Evolutionary conservation across 2,113 vertebrate genomes (phyloP), one percentile per base, ranked within the genome.

Genomic region (Triplophysa rosa): DNA sequence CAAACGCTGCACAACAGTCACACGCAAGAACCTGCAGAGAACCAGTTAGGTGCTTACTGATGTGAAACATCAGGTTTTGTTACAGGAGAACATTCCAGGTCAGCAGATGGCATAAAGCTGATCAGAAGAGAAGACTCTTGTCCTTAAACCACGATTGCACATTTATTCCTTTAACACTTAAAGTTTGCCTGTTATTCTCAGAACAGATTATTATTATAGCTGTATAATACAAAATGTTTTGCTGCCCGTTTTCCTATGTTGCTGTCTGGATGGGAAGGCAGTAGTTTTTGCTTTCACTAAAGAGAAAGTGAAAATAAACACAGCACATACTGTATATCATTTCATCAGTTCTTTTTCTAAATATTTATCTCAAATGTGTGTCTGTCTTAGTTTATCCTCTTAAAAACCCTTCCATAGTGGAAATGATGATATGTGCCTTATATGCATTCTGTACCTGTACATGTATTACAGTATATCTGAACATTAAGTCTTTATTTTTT

Each of bases 1-100:
- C 47, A 89, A 81, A 58, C 90, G 85, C 13, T 98, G 97, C 83
- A 92, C 91, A 85, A 93, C 93, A 0, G 0, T 95, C 75, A 98
- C 97, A 0, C 90, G 90, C 56, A 93, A 91, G 9, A 95, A 95
- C 0, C 78, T 42, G 26, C 65, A 45, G 2, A 17, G 65, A 69
- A 72, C 42, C 79, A 80, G 8, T 13, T 5, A 65, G n/a, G 40
- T 42, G 16, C n/a, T 56, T 56, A 19, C 54, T n/a, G 17, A n/a
- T 21, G 19, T 21, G 54, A n/a, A 11, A 14, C 49, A 19, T 1
- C 17, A 0, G 2, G n/a, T 8, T 58, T 8, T 10, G 19, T 58
- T n/a, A 58, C 54, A 21, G 2, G n/a, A 58, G 19, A 58, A 10
- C 16, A 16, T 58, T 19, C 4, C 0, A 56, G 2, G 1, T 4